Evolutionary conservation across 1,140 invertebrate genomes (phyloP).

Genomic region (Medauroidea extradentata): DNA sequence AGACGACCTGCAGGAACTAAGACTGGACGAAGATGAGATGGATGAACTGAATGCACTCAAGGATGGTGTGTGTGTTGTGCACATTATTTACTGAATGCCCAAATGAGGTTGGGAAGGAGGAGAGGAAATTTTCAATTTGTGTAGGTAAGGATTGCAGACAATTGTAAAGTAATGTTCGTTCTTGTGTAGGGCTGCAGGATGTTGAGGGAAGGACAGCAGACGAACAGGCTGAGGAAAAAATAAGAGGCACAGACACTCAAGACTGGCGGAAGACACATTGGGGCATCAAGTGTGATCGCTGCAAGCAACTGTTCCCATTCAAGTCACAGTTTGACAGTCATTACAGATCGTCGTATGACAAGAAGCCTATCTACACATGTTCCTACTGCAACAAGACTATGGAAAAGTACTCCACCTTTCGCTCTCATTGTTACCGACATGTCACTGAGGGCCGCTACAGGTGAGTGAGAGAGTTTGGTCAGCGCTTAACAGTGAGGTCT

Average conservation of each 20-base stretch:
- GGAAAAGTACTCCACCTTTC: slow-evolving; percentile 40
- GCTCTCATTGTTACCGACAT: slow-evolving; percentile 42
- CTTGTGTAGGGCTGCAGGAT: slow-evolving; percentile 1
- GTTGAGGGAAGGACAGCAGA: slow-evolving; percentile 17
- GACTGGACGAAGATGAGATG: not conserved
- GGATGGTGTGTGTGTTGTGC: not conserved
- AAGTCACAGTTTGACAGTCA: slow-evolving; percentile 36
- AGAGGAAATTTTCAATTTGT: too few species aligned
- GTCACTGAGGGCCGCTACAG: slow-evolving; percentile 39
- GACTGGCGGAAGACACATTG: slow-evolving; percentile 35
- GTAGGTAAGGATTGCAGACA: too few species aligned
- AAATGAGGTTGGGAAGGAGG: too few species aligned
- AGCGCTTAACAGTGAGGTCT: too few species aligned
- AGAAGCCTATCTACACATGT: slow-evolving; percentile 38
- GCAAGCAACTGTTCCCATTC: slow-evolving; percentile 28
- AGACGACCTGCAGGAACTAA: slow-evolving; percentile 17
- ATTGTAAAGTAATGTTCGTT: not conserved
- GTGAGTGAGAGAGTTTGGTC: too few species aligned
- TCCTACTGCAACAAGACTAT: slow-evolving; percentile 39
- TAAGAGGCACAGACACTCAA: slow-evolving; percentile 32
- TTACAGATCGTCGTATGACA: slow-evolving; percentile 31
- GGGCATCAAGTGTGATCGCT: slow-evolving; percentile 40
- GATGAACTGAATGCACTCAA: not conserved
- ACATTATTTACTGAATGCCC: too few species aligned
- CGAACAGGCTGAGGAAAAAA: slow-evolving; percentile 30